These are phyloP conservation scores for Drosophila navojoa DNA, from an alignment of 1,140 invertebrate genomes.

Conservation along the genomic window DNA sequence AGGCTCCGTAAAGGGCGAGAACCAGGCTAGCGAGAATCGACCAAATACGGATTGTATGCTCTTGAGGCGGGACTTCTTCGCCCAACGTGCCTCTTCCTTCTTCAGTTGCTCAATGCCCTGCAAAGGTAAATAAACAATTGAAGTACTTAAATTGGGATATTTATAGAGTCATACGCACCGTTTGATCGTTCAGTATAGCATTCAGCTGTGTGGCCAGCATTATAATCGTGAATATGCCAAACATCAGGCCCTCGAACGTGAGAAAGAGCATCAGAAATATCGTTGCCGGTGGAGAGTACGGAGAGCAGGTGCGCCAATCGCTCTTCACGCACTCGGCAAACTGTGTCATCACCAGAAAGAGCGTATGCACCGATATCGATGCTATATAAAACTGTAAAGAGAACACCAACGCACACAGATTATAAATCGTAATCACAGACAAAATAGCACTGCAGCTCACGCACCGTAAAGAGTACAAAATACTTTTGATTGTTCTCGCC, in stretches of 20 bases:
- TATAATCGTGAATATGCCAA: conserved; percentile 99
- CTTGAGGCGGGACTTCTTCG: conserved; percentile 95
- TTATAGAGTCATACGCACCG: conserved; percentile 87
- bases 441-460: conserved; percentile 64
- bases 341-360: conserved; percentile 96
- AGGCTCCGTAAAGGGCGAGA: conserved; percentile 96
- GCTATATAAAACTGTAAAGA: conserved; percentile 98
- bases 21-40: conserved; percentile 95
- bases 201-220: conserved; percentile 99
- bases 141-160: not conserved
- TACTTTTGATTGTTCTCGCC: conserved; percentile 99
- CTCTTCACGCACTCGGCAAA: conserved; percentile 96
- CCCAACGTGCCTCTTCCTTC: conserved; percentile 96
- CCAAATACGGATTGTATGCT: conserved; percentile 98
- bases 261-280: conserved; percentile 98
- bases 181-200: conserved; percentile 99
- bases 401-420: not conserved
- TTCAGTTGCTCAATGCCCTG: conserved; percentile 98
- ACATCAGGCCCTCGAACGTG: conserved; percentile 97
- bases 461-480: conserved; percentile 99
- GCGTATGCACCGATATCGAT: conserved; percentile 95
- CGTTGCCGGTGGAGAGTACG: conserved; percentile 96
- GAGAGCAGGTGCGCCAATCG: conserved; percentile 97
- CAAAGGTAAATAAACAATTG: conserved; percentile 43
- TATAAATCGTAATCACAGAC: not conserved